Conservation (phyloP, 2,797 vertebrate genomes). For the Gobio occitaniae region DNA sequence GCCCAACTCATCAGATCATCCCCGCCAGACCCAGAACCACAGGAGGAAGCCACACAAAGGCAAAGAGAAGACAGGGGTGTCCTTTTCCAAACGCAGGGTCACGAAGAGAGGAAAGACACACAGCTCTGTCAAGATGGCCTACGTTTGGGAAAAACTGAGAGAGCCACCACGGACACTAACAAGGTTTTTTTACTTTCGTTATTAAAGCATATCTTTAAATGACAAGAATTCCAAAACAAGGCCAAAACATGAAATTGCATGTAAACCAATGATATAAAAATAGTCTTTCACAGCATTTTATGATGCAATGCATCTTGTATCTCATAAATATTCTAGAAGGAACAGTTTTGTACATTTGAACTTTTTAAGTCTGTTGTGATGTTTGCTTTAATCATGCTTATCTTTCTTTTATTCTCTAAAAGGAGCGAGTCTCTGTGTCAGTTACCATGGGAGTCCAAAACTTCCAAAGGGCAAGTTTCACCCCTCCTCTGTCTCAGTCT, state of each 20-base stretch:
- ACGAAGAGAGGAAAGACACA: slow-evolving; percentile 52
- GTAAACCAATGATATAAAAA: not conserved
- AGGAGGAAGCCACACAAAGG: slow-evolving; percentile 2
- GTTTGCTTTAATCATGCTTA: slow-evolving; percentile 18
- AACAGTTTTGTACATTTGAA: not conserved
- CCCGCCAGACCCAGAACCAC: not conserved
- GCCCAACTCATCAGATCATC: slow-evolving; percentile 6
- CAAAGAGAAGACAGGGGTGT: slow-evolving; percentile 2
- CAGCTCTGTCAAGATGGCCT: slow-evolving; percentile 54
- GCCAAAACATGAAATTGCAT: not conserved
- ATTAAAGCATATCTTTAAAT: not conserved
- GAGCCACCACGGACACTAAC: slow-evolving; percentile 60
- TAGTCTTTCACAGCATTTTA: not conserved
- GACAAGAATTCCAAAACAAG: not conserved
- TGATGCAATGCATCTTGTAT: not conserved
- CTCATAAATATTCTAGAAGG: not conserved
- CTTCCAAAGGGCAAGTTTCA: slow-evolving; percentile 25
- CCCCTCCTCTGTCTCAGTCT: slow-evolving; percentile 64
- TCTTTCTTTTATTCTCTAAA: slow-evolving; percentile 29
- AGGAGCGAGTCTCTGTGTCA: slow-evolving; percentile 57
- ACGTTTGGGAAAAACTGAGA: slow-evolving; percentile 64
- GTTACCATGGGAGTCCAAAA: slow-evolving; percentile 14
- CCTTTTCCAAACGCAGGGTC: slow-evolving; percentile 7
- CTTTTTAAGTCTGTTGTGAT: not conserved
- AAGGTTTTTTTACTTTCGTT: slow-evolving; percentile 63